Evolutionary conservation across 2,113 vertebrate species (phyloP).

Genomic region (Hemiprocne comata): DNA sequence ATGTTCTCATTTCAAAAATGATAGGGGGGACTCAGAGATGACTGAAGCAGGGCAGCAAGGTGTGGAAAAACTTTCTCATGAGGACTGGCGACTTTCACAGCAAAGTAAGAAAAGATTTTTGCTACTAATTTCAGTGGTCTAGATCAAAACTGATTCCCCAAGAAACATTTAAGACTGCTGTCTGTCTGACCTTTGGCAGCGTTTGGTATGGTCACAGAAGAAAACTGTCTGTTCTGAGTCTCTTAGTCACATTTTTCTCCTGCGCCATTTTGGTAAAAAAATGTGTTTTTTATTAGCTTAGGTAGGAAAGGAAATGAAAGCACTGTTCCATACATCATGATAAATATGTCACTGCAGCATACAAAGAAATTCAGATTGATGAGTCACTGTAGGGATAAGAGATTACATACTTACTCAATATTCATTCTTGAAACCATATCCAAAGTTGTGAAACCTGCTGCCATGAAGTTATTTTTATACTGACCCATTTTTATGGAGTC

Average conservation of each 20-base stretch:
- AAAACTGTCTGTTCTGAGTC: neutral
- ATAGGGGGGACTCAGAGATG: neutral
- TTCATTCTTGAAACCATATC: constrained; percentile 94
- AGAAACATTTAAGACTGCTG: neutral
- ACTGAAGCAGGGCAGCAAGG: neutral
- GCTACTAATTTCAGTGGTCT: neutral
- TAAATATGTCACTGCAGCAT: neutral
- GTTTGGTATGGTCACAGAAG: neutral
- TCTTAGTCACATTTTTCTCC: neutral
- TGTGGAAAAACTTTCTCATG: neutral
- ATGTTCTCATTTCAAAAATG: neutral
- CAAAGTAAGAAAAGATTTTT: neutral
- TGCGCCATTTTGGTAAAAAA: neutral
- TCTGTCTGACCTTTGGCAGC: neutral
- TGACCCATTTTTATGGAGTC: constrained; percentile 98
- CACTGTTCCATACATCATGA: neutral
- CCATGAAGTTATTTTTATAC: constrained; percentile 95
- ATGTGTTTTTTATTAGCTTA: neutral
- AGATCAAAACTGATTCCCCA: neutral
- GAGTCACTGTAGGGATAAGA: neutral
- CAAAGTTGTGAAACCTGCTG: constrained; percentile 90
- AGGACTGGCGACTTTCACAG: neutral
- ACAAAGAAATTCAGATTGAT: neutral
- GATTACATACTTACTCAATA: constrained; percentile 89
- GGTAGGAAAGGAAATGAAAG: neutral